Percentiles rank a stretch among this genome's conserved stretches.
Evolutionary conservation across 2,113 vertebrate genomes (phyloP).

Genomic region (Kobus ellipsiprymnus): DNA sequence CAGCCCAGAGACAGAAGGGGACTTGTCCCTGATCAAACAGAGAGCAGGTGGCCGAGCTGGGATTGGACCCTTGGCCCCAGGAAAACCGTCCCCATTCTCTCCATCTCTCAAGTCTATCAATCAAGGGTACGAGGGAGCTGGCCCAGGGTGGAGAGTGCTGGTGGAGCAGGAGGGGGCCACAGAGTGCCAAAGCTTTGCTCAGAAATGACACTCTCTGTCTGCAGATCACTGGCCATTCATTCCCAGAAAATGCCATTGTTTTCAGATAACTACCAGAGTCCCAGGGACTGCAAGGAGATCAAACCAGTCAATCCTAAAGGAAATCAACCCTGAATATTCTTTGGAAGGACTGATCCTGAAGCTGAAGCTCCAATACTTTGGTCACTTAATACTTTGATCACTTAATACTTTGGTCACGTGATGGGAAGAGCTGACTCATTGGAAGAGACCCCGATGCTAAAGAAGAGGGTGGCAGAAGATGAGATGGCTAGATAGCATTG

Average conservation of each 20-base stretch:
- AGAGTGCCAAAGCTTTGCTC: not conserved
- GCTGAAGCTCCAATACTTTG: not conserved
- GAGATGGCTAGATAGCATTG: not conserved
- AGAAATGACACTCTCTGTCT: not conserved
- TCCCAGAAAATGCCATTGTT: not conserved
- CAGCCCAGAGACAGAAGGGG: not conserved
- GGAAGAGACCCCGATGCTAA: not conserved
- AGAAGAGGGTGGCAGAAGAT: not conserved
- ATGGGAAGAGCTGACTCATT: not conserved
- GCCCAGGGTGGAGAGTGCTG: not conserved
- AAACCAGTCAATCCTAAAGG: not conserved
- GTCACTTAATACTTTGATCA: not conserved
- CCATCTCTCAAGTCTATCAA: not conserved
- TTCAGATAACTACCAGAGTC: not conserved
- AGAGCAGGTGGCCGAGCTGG: not conserved
- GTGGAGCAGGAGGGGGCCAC: not conserved
- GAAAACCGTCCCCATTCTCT: not conserved
- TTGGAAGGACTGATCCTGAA: not conserved
- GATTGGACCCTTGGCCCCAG: not conserved
- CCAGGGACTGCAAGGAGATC: not conserved
- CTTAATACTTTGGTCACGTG: not conserved
- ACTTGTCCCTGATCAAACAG: not conserved
- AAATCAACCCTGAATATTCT: not conserved
- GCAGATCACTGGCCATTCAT: accelerated
- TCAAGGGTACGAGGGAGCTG: too few relatives aligned